phyloP scores from a whole-genome alignment of 2,888 invertebrate genomes.

The Drosophila picticornis region DNA sequence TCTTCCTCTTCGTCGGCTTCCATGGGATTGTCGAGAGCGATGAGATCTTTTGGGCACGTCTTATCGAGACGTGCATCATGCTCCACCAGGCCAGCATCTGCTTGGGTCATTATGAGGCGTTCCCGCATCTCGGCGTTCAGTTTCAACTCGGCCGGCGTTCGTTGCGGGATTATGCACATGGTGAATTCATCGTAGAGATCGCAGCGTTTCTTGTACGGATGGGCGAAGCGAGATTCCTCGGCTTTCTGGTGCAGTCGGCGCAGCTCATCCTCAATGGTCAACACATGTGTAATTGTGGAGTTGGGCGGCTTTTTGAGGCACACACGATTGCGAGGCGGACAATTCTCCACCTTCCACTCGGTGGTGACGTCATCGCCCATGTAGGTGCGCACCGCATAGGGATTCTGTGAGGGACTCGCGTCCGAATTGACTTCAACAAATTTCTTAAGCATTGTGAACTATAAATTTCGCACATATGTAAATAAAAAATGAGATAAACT shows the following conservation, averaged over 20 bases:
- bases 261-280: constrained; percentile 81
- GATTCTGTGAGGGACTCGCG: constrained; percentile 75
- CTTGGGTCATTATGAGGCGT: constrained; percentile 53
- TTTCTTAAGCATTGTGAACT: constrained; percentile 77
- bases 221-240: constrained; percentile 71
- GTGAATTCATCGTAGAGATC: constrained; percentile 61
- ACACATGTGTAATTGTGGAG: constrained; percentile 70
- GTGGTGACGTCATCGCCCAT: constrained; percentile 64
- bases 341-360: constrained; percentile 70
- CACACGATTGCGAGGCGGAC: constrained; percentile 62
- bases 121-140: constrained; percentile 73
- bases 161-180: constrained; percentile 74
- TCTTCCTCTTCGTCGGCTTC: constrained; percentile 57
- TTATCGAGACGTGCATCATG: constrained; percentile 61
- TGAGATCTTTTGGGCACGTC: constrained; percentile 60
- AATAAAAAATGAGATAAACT: constrained; percentile 21
- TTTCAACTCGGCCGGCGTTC: constrained; percentile 68
- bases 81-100: constrained; percentile 56
- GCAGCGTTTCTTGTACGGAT: constrained; percentile 64
- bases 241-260: constrained; percentile 73
- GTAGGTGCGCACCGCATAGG: constrained; percentile 81
- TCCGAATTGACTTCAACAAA: constrained; percentile 79
- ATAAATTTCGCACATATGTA: constrained; percentile 47
- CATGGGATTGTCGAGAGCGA: constrained; percentile 74
- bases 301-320: constrained; percentile 63